Evolutionary conservation across 2,888 invertebrate genomes (phyloP).

Genomic region (Sphaerophoria rueppellii): DNA sequence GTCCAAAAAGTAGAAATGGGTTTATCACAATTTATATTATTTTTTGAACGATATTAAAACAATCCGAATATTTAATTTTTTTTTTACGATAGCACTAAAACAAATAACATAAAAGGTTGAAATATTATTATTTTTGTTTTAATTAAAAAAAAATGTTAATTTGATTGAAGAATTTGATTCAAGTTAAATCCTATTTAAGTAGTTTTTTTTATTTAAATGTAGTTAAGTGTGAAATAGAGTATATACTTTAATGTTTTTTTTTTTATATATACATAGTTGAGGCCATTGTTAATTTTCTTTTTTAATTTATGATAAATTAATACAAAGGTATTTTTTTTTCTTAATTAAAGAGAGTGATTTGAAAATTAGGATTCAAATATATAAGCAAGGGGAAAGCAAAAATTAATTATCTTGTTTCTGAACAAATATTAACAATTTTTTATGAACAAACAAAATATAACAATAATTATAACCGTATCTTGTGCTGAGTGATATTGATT

Average conservation of each 20-base stretch:
- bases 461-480: conserved; percentile 27
- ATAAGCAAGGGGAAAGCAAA: not conserved
- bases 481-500: conserved; percentile 53
- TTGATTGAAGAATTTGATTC: conserved; percentile 51
- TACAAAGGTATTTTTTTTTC: conserved; percentile 46
- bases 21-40: conserved; percentile 34
- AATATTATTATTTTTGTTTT: conserved; percentile 8
- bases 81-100: not conserved
- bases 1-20: not conserved
- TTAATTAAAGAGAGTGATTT: conserved; percentile 13
- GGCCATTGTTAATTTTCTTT: conserved; percentile 43
- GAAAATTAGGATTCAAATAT: conserved; percentile 18
- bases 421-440: not conserved
- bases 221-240: conserved; percentile 61
- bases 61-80: not conserved
- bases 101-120: conserved; percentile 6
- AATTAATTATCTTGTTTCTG: not conserved
- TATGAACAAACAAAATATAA: not conserved
- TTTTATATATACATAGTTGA: conserved; percentile 52
- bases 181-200: conserved; percentile 51
- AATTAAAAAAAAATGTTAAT: conserved; percentile 20
- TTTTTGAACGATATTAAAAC: not conserved
- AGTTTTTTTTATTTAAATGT: conserved; percentile 27
- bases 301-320: conserved; percentile 40
- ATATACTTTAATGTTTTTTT: conserved; percentile 42